These are phyloP conservation scores for Heliocidaris tuberculata DNA, from an alignment of 35 echinoderm and acorn worm genomes.

Conservation along the genomic window DNA sequence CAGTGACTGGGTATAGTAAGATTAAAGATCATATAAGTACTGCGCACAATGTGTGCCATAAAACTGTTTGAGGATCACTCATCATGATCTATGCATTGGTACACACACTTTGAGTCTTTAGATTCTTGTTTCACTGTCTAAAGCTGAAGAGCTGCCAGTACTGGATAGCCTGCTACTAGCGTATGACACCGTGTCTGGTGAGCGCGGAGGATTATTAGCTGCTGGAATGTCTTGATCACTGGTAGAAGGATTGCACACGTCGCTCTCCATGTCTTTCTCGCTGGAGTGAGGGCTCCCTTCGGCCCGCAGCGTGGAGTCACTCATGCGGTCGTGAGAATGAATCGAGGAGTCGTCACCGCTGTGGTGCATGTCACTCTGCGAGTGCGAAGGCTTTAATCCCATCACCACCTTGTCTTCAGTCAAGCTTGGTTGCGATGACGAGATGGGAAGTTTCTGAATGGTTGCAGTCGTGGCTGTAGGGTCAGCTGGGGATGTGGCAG, in stretches of 20 bases:
- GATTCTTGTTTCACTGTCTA: conserved; percentile 59
- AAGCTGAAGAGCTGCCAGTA: conserved; percentile 49
- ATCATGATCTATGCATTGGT: not conserved
- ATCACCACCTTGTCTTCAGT: conserved; percentile 14
- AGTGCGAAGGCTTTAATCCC: conserved; percentile 23
- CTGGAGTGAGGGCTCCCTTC: conserved; percentile 30
- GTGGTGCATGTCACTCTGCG: conserved; percentile 10
- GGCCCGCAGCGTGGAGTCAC: conserved; percentile 28
- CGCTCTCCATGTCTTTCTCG: conserved; percentile 40
- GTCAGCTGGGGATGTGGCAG: conserved; percentile 85
- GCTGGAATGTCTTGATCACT: conserved; percentile 51
- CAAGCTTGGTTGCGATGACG: conserved; percentile 64
- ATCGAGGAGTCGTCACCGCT: conserved; percentile 33
- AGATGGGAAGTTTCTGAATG: conserved; percentile 57
- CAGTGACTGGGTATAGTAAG: not conserved
- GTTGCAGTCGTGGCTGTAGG: conserved; percentile 40
- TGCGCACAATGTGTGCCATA: not conserved
- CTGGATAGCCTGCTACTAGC: conserved; percentile 53
- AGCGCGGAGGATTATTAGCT: conserved; percentile 28
- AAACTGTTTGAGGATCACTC: not conserved
- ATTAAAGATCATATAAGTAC: not conserved
- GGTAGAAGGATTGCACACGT: not conserved
- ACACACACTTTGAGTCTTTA: conserved; percentile 3
- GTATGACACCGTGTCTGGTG: conserved; percentile 50
- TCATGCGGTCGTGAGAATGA: not conserved